Base-by-base conservation (phyloP, 2,888 invertebrate species). In the Villa cingulata region DNA sequence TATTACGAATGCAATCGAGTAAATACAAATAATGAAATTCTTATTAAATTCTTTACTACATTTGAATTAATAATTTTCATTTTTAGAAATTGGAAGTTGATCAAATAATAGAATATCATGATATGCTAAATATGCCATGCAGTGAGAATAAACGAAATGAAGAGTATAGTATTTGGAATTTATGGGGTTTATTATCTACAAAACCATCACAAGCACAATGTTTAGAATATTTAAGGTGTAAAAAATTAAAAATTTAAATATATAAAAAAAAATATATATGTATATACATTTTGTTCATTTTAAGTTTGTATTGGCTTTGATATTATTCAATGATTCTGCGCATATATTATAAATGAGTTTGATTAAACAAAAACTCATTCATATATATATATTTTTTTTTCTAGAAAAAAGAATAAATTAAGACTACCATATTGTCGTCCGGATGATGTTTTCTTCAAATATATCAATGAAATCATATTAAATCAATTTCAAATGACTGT, bases 1-100 rank as follows among this genome's bases (percentile, higher is more conserved):
- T 65, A 65, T 43, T 46, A 65, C 15, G 63, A 65, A 42, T 65
- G 64, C 46, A 65, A 66, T 54, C 55, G 61, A 51, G 64, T 66
- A 56, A 42, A 55, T 23, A 6, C 4, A 23, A 23, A 23, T 23
- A 23, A 23, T 23, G 23, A 4, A 23, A 23, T 23, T 10, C 17
- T 18, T 32, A 37, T 36, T 29, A 29, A 20, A 29, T n/a, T 38
- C 43, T 39, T 4, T 34, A 20, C 3, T 16, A 37, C 37, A 39
- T 20, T 48, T 17, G 43, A 4, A 20, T 34, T 20, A 14, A 18
- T 20, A 17, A 23, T n/a, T 37, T 17, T 37, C 4, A 43, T 29
- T 48, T 48, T 9, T 27, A 64, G 65, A 61, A 63, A 57, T 27
- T 64, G 7, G 58, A 62, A 53, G 48, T 57, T 6, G 60, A 59